phyloP scores from a whole-genome alignment of 35 echinoderm and acorn worm species.

The Eucidaris tribuloides region DNA sequence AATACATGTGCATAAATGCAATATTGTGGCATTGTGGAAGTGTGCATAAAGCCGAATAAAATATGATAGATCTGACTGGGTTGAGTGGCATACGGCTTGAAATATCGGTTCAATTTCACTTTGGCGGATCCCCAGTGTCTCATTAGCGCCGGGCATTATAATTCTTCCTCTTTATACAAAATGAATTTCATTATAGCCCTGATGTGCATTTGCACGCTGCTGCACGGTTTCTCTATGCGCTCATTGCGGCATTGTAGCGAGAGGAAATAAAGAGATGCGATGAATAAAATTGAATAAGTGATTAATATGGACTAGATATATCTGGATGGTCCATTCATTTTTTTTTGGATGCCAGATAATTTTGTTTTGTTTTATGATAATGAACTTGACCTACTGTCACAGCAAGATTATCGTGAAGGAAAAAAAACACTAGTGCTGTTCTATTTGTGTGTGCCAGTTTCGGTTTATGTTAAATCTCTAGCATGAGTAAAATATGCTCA shows the following conservation, averaged over 20 bases:
- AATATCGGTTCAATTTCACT: constrained; percentile 18
- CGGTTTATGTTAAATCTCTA: no score
- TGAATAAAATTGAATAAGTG: not conserved
- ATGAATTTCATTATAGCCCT: constrained; percentile 27
- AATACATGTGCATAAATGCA: no score
- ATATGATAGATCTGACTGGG: constrained; percentile 22
- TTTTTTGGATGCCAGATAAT: no score
- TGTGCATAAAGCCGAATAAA: not conserved
- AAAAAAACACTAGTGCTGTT: no score
- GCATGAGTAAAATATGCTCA: no score
- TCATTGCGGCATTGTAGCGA: not conserved
- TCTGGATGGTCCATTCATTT: not conserved
- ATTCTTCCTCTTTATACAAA: not conserved
- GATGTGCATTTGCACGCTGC: not conserved
- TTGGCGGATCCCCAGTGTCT: not conserved
- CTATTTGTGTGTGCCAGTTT: no score
- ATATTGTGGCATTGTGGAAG: no score
- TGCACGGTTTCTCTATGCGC: not conserved
- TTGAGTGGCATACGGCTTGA: not conserved
- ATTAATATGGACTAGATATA: not conserved
- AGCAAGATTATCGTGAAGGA: no score
- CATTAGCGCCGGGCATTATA: not conserved
- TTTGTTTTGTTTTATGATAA: no score
- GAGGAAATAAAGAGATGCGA: not conserved
- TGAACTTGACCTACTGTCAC: no score